Evolutionary conservation across 2,113 vertebrate species (phyloP).

Genomic region (Oreochromis tanganicae): DNA sequence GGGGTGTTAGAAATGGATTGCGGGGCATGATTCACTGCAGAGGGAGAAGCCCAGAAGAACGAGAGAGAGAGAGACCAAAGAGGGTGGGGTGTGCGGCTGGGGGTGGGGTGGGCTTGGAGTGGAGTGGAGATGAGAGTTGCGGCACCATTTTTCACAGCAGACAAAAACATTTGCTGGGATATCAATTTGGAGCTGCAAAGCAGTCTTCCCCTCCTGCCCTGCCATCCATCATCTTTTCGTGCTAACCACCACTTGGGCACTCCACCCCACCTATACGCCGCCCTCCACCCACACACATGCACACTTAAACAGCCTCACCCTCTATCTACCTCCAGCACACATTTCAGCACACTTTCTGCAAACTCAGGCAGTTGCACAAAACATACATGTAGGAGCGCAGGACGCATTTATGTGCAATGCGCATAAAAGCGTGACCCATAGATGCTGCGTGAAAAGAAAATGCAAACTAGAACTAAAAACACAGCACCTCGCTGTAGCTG

Average conservation of each 20-base stretch:
- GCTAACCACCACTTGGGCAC: conserved; percentile 49
- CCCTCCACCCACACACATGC: neutral
- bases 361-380: neutral
- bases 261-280: neutral
- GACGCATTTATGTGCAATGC: neutral
- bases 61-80: neutral
- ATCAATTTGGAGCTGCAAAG: conserved; percentile 86
- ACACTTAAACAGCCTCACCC: neutral
- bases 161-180: conserved; percentile 99
- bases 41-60: conserved; percentile 22
- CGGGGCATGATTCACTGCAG: conserved; percentile 54
- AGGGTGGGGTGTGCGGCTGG: neutral
- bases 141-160: conserved; percentile 97
- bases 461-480: conserved; percentile 28
- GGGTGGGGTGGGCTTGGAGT: neutral
- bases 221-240: conserved; percentile 96
- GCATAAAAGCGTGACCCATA: conserved; percentile 15
- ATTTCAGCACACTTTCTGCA: conserved; percentile 6
- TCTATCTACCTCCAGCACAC: conserved; percentile 6
- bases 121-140: conserved; percentile 79
- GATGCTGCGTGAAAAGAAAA: conserved; percentile 37
- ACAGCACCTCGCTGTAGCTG: neutral
- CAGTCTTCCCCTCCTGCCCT: conserved; percentile 89
- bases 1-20: conserved; percentile 53
- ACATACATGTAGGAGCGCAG: neutral